These are phyloP conservation scores for Acanthurus leucopareius DNA, from an alignment of 2,797 vertebrate genomes.

Conservation along the genomic window DNA sequence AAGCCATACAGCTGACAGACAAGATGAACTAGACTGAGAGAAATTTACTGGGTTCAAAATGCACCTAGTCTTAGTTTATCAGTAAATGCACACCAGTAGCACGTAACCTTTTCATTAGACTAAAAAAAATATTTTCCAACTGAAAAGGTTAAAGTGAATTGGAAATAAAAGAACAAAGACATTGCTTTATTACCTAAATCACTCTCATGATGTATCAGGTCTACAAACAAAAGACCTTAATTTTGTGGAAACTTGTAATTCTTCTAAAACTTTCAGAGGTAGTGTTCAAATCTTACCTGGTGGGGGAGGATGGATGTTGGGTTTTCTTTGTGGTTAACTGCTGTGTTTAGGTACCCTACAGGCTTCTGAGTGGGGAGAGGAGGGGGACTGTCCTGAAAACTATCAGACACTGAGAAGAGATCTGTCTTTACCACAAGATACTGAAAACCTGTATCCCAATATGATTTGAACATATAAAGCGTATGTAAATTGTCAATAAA, in stretches of 20 bases:
- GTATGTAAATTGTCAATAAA: neutral
- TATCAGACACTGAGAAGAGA: slow-evolving; percentile 82
- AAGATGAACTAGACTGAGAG: slow-evolving; percentile 3
- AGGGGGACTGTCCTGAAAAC: slow-evolving; percentile 83
- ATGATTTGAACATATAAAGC: neutral
- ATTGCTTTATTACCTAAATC: neutral
- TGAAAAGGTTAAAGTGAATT: neutral
- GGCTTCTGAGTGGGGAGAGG: slow-evolving; percentile 91
- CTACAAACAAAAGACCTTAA: neutral
- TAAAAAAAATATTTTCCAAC: neutral
- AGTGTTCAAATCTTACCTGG: slow-evolving; percentile 44
- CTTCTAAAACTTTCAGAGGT: neutral
- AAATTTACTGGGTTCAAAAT: neutral
- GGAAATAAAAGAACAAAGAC: neutral
- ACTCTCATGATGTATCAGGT: neutral
- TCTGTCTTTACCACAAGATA: neutral
- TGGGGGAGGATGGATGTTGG: slow-evolving; percentile 7
- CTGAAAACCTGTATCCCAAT: neutral
- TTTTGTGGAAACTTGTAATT: neutral
- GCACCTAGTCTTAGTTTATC: neutral
- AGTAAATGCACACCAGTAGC: neutral
- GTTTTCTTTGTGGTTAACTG: slow-evolving; percentile 57
- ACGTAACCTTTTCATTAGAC: neutral
- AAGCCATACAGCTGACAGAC: slow-evolving; percentile 25
- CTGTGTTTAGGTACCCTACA: slow-evolving; percentile 82